Base-by-base conservation (phyloP, 2,888 invertebrate species). In the Drosophila parthenogenetica region DNA sequence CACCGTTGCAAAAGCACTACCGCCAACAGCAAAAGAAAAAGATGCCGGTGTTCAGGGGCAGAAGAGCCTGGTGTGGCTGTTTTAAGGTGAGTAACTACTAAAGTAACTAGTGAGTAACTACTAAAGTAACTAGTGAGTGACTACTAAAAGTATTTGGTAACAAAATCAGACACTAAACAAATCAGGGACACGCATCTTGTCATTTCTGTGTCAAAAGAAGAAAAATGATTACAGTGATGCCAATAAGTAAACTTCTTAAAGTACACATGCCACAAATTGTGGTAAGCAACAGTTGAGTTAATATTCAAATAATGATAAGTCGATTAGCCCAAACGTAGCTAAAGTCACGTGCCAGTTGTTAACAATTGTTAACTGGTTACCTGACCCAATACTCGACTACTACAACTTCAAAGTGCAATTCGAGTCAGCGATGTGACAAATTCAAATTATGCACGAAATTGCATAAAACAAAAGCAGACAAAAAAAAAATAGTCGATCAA, bases 11-110 rank as follows among this genome's bases (percentile, higher is more conserved):
- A 77, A 91, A 91, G 54, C 92, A 92, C 86, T 92, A 92, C 76
- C 80, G 92, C 16, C 91, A 90, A 58, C 92, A 92, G 72, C 92
- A 92, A 69, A 91, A 92, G 70, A 91, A 91, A 69, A 92, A 92
- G 83, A 95, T 95, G 96, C 95, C 95, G 91, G 95, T 95, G 25
- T 92, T 92, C 70, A 85, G 92, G 11, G 92, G 95, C 71, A 93
- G 94, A 87, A 93, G 95, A 90, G 92, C 91, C 65, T 94, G 94
- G 94, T 97, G 97, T 94, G 96, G 97, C 89, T 97, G 97, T 90
- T 93, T 97, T 77, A 96, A 97, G 94, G 22, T 22, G 22, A 22
- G 22, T 22, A 22, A 22, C 5, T 1, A 1, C 22, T n/a, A n/a
- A n/a, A n/a, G n/a, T n/a, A n/a, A n/a, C n/a, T n/a, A n/a, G n/a